Evolutionary conservation across 2,888 invertebrate species (phyloP), one percentile per base, ranked within the genome.

Genomic region (Venusia cambrica): DNA sequence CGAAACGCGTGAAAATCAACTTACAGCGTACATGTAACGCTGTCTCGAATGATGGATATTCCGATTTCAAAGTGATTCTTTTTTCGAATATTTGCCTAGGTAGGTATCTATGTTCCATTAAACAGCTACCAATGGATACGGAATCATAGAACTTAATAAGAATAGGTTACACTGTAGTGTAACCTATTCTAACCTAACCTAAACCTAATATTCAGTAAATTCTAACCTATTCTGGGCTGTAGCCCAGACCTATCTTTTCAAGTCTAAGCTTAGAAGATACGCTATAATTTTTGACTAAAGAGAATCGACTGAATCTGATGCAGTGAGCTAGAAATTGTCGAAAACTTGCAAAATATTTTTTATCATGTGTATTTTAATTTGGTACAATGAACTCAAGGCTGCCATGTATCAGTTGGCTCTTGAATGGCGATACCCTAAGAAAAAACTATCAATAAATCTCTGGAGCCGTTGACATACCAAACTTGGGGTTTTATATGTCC

Each of bases 371-470:
- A 53, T 61, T 66, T 63, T 61, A 58, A 63, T 57, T 51, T 53
- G 51, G 38, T 39, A 52, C 51, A 51, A 40, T 45, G 51, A 54
- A 38, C 54, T 54, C 51, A 45, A 43, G 56, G 52, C 50, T 54
- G 45, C 60, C 66, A 74, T 75, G 73, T 70, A 74, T 75, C 74
- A 68, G 64, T 64, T 59, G 75, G 43, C 51, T 57, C 62, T 64
- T 58, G 66, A 63, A 65, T 62, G 57, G 49, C 47, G 49, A 56
- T 51, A 37, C 38, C 44, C 46, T 45, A 51, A 60, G 59, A 54
- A 59, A 48, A 58, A 62, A 61, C 58, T 53, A 44, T 44, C 45
- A 39, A 47, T 48, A 54, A 57, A 67, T 62, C 6, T 11, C n/a
- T 16, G 4, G 7, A 22, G 12, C 22, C 6, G 7, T 3, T 6